Evolutionary conservation across 2,797 vertebrate species (phyloP).

Genomic region (Acomys russatus): DNA sequence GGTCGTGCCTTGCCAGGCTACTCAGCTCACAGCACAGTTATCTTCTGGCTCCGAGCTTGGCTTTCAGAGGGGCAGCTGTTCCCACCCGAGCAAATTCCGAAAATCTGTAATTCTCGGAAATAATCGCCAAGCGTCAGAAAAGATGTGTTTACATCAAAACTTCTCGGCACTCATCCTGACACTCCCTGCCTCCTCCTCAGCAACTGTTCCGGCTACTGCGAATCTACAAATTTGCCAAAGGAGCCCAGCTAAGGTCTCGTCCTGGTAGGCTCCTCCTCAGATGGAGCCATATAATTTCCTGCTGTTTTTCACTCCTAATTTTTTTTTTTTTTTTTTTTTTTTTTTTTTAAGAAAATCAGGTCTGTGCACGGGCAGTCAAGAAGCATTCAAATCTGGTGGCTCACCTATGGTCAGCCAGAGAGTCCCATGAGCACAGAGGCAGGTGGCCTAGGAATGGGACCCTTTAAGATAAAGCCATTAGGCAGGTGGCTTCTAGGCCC

Average conservation of each 20-base stretch:
- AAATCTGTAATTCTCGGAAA: conserved; percentile 88
- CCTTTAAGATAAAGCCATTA: not conserved
- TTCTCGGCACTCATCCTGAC: conserved; percentile 82
- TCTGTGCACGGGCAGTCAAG: conserved; percentile 79
- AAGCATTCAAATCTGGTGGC: conserved; percentile 61
- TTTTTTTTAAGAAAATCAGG: conserved; percentile 33
- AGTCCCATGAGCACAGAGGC: conserved; percentile 64
- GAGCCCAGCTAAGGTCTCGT: conserved; percentile 82
- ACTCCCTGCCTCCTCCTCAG: conserved; percentile 2
- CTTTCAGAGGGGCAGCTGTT: conserved; percentile 80
- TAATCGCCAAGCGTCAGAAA: conserved; percentile 85
- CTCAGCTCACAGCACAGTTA: conserved; percentile 67
- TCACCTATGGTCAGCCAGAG: conserved; percentile 70
- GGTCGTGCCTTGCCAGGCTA: conserved; percentile 66
- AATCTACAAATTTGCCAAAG: conserved; percentile 83
- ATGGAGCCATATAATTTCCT: conserved; percentile 79
- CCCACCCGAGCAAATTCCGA: conserved; percentile 87
- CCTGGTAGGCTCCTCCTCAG: conserved; percentile 70
- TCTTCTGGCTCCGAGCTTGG: conserved; percentile 70
- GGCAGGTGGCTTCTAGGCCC: not conserved
- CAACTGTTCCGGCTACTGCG: conserved; percentile 78
- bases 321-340: conserved; percentile 37
- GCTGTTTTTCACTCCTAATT: conserved; percentile 78
- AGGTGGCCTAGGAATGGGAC: not conserved
- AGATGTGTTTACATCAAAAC: conserved; percentile 85